Percentiles rank a stretch among this genome's conserved stretches.
phyloP scores from a whole-genome alignment of 2,888 invertebrate species.

The Hartigia nigra region DNA sequence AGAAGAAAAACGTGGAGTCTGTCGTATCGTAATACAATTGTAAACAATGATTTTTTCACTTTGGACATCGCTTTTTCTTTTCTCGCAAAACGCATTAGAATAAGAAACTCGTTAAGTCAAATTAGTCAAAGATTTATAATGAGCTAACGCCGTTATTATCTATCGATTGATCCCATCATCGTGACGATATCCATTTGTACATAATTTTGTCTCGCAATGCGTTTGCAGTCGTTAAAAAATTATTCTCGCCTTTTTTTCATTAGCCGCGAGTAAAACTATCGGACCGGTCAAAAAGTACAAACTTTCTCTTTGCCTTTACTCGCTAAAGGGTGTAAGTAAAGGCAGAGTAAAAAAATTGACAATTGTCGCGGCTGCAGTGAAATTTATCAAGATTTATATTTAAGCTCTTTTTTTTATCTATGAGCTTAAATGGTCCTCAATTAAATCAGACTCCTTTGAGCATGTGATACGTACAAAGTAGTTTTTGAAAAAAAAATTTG shows the following conservation, averaged over 20 bases:
- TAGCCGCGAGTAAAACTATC: not conserved
- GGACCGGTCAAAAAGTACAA: too few relatives aligned
- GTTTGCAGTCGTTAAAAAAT: not conserved
- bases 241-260: not conserved
- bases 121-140: not conserved
- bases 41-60: not conserved
- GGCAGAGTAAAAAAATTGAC: not conserved
- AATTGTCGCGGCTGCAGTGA: not conserved
- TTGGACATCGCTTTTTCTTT: too few relatives aligned
- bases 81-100: not conserved
- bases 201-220: not conserved
- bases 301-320: too few relatives aligned
- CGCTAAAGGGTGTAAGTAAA: not conserved
- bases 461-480: not conserved
- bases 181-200: not conserved
- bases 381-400: not conserved
- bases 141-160: not conserved
- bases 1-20: not conserved
- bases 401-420: not conserved
- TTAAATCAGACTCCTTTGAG: not conserved
- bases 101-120: not conserved
- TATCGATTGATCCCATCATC: not conserved
- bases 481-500: not conserved
- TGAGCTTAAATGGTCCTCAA: not conserved
- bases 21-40: not conserved